phyloP scores from a whole-genome alignment of 2,113 vertebrate genomes.

The Neotragus pygmaeus region DNA sequence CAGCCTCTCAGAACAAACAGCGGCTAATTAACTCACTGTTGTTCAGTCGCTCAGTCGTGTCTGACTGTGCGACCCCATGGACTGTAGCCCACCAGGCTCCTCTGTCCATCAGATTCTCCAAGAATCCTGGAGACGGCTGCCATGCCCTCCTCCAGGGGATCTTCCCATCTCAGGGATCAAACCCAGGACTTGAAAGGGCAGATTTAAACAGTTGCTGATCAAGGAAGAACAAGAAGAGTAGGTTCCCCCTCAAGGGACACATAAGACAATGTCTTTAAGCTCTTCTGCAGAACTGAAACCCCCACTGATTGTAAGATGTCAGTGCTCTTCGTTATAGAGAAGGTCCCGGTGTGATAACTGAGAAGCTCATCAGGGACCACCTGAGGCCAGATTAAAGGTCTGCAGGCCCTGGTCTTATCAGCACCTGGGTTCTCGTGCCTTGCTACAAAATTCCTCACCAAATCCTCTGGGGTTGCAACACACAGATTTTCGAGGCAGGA shows the following conservation, averaged over 20 bases:
- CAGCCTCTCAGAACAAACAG: background rate
- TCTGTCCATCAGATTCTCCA: background rate
- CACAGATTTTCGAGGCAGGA: background rate
- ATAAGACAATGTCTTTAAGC: background rate
- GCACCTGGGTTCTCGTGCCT: background rate
- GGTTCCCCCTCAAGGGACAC: background rate
- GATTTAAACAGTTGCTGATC: background rate
- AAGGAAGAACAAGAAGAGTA: background rate
- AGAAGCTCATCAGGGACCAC: background rate
- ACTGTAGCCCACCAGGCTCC: background rate
- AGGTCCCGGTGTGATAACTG: background rate
- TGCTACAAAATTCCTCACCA: background rate
- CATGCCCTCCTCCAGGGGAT: background rate
- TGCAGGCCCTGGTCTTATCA: background rate
- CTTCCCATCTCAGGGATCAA: background rate
- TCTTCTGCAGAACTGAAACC: background rate
- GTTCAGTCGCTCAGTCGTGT: background rate
- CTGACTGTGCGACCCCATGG: background rate
- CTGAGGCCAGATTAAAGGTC: background rate
- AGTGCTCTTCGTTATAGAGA: background rate
- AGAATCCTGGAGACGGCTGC: background rate
- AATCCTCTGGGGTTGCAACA: background rate
- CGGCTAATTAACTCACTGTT: background rate
- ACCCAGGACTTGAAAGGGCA: background rate
- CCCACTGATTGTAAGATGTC: background rate